Evolutionary conservation across 64 coral and sea anemone species (phyloP), one percentile per base, ranked within the genome.

Genomic region (Montipora cactus): DNA sequence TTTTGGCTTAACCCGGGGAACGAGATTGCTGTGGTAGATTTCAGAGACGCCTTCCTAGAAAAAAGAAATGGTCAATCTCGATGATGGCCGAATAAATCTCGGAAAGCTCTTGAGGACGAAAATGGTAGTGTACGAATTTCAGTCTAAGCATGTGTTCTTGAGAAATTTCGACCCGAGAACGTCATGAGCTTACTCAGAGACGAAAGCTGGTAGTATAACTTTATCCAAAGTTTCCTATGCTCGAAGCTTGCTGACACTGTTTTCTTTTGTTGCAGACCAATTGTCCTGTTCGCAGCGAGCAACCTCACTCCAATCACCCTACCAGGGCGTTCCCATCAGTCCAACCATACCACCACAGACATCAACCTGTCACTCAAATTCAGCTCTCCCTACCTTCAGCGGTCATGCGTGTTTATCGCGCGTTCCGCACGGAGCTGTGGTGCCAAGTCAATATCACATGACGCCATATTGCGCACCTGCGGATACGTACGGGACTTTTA

Each of bases 401-500:
- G 81, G 86, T 51, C 89, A 97, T 87, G 87, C 96, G 5, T 98
- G 93, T 79, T 91, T 98, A 68, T 78, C 83, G 15, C 45, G 83
- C 1, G 51, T 98, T 4, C 80, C 96, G 3, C 70, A 84, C 11
- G 89, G 75, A 19, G 78, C 96, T 15, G 62, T 91, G 48, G 47
- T 92, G 15, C 80, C 96, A 7, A 93, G 89, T 77, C 89, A 87
- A 21, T 98, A 98, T 89, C 77, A 93, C 71, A 92, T 97, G 10
- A 95, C 77, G 18, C 96, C 96, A 77, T 94, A 80, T 83, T 97
- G 96, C 78, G 76, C 93, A n/a, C 53, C 93, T 7, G 45, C 92
- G 23, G 96, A 97, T 46, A 89, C 89, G 73, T 98, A 95, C 89
- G 93, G 86, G 88, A 94, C 88, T 73, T 80, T 97, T 44, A 84